A percentile compares a stretch with the other conserved stretches of the same genome.
Conservation (phyloP, 2,113 vertebrate genomes). For the Triplophysa tibetana region DNA sequence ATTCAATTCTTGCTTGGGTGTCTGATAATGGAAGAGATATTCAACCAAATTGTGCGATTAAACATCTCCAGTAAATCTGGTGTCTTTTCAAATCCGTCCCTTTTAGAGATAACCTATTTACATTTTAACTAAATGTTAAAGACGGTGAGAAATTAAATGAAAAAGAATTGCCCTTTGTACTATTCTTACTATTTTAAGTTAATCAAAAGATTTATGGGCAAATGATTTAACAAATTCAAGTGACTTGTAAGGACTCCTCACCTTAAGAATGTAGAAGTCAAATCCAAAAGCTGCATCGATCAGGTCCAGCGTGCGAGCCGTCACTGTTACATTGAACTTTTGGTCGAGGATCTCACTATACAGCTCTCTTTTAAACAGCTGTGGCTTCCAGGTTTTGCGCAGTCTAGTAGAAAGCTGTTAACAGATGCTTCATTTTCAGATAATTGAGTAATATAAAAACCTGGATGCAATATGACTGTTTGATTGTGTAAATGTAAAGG, state of each 20-base stretch:
- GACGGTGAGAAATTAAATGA: too few species aligned
- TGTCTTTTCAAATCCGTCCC: neutral
- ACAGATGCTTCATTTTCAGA: neutral
- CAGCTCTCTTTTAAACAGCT: constrained; percentile 82
- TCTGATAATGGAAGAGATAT: constrained; percentile 68
- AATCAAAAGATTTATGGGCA: neutral
- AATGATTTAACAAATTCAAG: neutral
- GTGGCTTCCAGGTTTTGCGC: constrained; percentile 88
- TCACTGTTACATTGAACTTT: constrained; percentile 82
- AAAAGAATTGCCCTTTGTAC: too few species aligned
- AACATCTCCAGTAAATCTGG: too few species aligned
- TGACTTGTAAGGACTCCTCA: constrained; percentile 45
- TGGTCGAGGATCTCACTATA: constrained; percentile 94
- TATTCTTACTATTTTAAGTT: neutral
- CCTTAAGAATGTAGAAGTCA: constrained; percentile 94
- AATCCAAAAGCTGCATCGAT: constrained; percentile 88
- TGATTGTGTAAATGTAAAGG: neutral
- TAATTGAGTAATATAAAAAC: too few species aligned
- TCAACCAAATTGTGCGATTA: neutral
- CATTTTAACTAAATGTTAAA: too few species aligned
- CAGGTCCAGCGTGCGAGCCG: constrained; percentile 84
- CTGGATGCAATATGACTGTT: neutral
- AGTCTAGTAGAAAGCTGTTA: constrained; percentile 80
- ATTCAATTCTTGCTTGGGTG: constrained; percentile 83
- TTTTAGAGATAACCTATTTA: too few species aligned